Evolutionary conservation across 2,888 invertebrate species (phyloP), one percentile per base, ranked within the genome.

Genomic region (Andrena bucephala): DNA sequence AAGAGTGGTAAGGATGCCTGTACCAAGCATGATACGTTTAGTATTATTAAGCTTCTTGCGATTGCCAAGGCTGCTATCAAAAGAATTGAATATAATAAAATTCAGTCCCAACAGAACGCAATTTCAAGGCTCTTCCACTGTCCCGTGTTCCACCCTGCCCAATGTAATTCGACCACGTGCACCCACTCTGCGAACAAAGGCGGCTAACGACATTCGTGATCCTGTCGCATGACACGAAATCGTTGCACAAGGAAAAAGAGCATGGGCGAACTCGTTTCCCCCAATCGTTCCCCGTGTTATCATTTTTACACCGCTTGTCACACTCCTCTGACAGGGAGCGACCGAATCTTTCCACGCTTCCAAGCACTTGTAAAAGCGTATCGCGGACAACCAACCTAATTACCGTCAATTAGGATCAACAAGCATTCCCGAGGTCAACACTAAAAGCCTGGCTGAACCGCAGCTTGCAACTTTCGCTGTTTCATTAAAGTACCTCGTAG

Each of bases 351-450:
- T 78, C 74, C 31, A 20, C n/a, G 52, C 27, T 75, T 36, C 68
- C 24, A 20, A 50, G 63, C 69, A 27, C 59, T 74, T 63, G 81
- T 62, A 82, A 82, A 75, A 82, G 81, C 81, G 81, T 82, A 62
- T 68, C 81, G 57, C 68, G 48, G 16, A 36, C 16, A 13, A 31
- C 33, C 31, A 33, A 20, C 24, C 36, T 78, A 80, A 80, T 80
- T 60, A 27, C 16, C 6, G 3, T 31, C 71, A 16, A 72, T 81
- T 66, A 68, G 36, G 59, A 70, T 71, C 31, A 50, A 48, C 70
- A n/a, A 10, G 62, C 20, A 24, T 4, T 36, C 66, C 5, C 33
- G 48, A 48, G 31, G 36, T 59, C 42, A 54, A 60, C 27, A 8
- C 10, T 24, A 29, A 72, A 36, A 20, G 33, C 33, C 13, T 67